phyloP scores from a whole-genome alignment of 1,140 invertebrate genomes.

The Diorhabda carinulata region DNA sequence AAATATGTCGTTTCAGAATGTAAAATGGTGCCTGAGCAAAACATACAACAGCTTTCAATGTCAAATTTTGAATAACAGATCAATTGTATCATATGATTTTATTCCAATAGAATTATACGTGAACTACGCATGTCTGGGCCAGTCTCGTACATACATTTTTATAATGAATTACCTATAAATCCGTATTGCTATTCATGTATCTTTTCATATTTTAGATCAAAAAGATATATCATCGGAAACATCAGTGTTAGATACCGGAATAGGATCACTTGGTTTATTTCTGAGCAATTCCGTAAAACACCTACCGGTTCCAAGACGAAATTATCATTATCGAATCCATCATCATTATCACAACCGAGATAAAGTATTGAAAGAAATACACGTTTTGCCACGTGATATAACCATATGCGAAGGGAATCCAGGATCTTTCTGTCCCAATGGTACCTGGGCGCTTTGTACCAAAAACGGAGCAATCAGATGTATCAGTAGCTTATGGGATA shows the following conservation, averaged over 20 bases:
- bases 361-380: slow-evolving; percentile 19
- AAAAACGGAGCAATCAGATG: slow-evolving; percentile 31
- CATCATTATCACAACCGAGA: slow-evolving; percentile 31
- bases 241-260: slow-evolving; percentile 21
- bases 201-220: too few relatives aligned
- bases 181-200: too few relatives aligned
- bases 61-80: too few relatives aligned
- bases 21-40: too few relatives aligned
- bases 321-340: slow-evolving; percentile 28
- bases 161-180: too few relatives aligned
- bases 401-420: slow-evolving; percentile 24
- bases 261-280: slow-evolving; percentile 25
- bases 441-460: slow-evolving; percentile 27
- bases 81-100: too few relatives aligned
- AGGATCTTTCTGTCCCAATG: slow-evolving; percentile 22
- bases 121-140: too few relatives aligned
- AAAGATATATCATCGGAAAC: too few relatives aligned
- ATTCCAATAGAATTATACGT: too few relatives aligned
- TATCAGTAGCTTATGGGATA: slow-evolving; percentile 22
- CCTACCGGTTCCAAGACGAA: slow-evolving; percentile 22
- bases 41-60: too few relatives aligned
- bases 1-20: too few relatives aligned
- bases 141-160: too few relatives aligned
- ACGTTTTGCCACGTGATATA: slow-evolving; percentile 21
- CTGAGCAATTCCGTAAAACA: slow-evolving; percentile 22